Base-by-base conservation (phyloP, 2,797 vertebrate species). In the Acipenser transmontanus region DNA sequence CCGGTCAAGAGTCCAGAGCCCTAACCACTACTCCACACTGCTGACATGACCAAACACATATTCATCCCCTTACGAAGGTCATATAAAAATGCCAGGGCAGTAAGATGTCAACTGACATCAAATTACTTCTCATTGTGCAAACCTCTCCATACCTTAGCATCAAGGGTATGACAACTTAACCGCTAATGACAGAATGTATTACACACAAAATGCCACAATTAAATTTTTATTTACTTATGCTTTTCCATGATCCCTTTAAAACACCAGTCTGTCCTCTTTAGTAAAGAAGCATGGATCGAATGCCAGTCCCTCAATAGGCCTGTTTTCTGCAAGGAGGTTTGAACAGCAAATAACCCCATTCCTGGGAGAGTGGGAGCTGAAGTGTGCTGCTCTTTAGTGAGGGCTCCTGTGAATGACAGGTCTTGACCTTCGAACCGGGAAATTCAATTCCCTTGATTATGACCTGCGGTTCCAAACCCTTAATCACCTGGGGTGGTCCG, bases 361-460 rank as follows among this genome's bases (percentile, higher is more conserved):
- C 60, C 60, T 65, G 14, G 64, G 56, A 47, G 62, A 11, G 48
- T 47, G 34, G 47, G 59, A 68, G 60, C 49, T 13, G 17, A 47
- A 47, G 49, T 48, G 6, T 63, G 12, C 54, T 13, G 54, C 54
- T 57, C 54, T 57, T 57, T 65, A 61, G 70, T 56, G 34, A 6
- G 54, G 77, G 81, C 81, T 72, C 75, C 81, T 69, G 78, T 82
- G 59, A 82, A 85, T 81, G 77, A 81, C 79, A 78, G 84, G 82
- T 85, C 83, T 77, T 80, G 75, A 78, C 84, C 81, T 74, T 70
- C 60, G 74, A 79, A 83, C 84, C 81, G 81, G 71, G 81, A 84
- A 84, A 86, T 85, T 84, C 76, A 88, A 87, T 88, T 84, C 76
- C 72, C 10, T 81, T 84, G 82, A 83, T 80, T 78, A 76, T 74